These are phyloP conservation scores for Crocallis elinguaria DNA, from an alignment of 2,888 invertebrate genomes.

Conservation along the genomic window DNA sequence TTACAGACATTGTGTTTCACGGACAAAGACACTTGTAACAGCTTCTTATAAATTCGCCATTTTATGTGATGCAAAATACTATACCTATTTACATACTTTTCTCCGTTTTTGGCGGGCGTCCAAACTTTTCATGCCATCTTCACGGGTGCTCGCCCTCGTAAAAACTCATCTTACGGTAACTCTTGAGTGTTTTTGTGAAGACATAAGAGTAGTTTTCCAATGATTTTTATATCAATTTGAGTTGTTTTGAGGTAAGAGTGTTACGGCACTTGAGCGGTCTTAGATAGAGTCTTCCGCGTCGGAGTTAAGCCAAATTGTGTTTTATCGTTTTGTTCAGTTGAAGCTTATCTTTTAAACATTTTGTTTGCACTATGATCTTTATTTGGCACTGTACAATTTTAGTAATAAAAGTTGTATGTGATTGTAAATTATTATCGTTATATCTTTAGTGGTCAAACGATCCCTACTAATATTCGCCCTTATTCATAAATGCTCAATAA, in stretches of 20 bases:
- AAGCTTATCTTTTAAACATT: not conserved
- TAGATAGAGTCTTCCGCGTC: not conserved
- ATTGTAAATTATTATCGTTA: too few species aligned
- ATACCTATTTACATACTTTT: conserved; percentile 19
- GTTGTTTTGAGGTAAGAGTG: not conserved
- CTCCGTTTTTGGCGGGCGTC: conserved; percentile 10
- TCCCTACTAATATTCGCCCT: too few species aligned
- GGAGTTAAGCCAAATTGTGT: not conserved
- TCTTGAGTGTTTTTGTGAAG: not conserved
- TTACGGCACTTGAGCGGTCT: not conserved
- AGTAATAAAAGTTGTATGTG: too few species aligned
- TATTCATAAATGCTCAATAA: too few species aligned
- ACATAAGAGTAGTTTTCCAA: conserved; percentile 3
- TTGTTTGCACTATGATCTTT: too few species aligned
- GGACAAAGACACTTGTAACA: conserved; percentile 5
- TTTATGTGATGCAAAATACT: conserved; percentile 9
- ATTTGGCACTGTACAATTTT: too few species aligned
- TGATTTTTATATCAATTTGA: conserved; percentile 6
- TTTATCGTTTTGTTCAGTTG: not conserved
- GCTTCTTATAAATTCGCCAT: conserved; percentile 1
- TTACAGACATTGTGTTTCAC: conserved; percentile 9
- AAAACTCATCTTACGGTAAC: not conserved
- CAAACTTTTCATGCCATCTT: conserved; percentile 13
- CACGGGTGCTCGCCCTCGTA: conserved; percentile 1
- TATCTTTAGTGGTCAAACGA: too few species aligned